Conservation (phyloP, 2,888 invertebrate genomes). For the Drosophila recens region DNA sequence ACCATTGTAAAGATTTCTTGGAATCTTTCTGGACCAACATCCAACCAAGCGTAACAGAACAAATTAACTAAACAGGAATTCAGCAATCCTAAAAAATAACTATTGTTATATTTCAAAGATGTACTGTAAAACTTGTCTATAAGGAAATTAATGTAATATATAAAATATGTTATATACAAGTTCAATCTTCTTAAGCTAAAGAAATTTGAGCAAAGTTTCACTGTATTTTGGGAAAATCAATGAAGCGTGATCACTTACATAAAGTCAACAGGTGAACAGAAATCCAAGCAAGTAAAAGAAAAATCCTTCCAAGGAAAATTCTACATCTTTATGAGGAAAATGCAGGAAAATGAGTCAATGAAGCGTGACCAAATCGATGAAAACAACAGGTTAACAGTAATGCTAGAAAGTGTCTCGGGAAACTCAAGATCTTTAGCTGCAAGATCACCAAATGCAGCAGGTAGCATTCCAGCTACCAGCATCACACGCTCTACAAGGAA, state of each 20-base stretch:
- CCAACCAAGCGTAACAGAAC: not conserved
- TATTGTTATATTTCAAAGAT: not conserved
- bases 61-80: conserved; percentile 3
- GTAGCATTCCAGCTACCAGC: conserved; percentile 12
- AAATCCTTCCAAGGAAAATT: not conserved
- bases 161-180: not conserved
- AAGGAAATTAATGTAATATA: not conserved
- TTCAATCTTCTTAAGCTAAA: not conserved
- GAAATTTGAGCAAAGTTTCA: not conserved
- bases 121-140: not conserved
- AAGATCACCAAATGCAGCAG: not conserved
- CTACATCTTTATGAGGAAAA: not conserved
- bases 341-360: conserved; percentile 8
- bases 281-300: not conserved
- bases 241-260: conserved; percentile 12
- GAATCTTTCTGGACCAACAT: conserved; percentile 4
- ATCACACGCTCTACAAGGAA: conserved; percentile 4
- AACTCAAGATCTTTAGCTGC: not conserved
- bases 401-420: not conserved
- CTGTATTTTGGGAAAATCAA: conserved; percentile 8
- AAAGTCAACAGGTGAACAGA: conserved; percentile 24
- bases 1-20: not conserved
- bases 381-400: conserved; percentile 17
- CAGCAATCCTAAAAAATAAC: not conserved
- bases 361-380: conserved; percentile 37